Percentiles rank a stretch among this genome's conserved stretches.
phyloP scores from a whole-genome alignment of 2,113 vertebrate species.

The Trichomycterus rosablanca region DNA sequence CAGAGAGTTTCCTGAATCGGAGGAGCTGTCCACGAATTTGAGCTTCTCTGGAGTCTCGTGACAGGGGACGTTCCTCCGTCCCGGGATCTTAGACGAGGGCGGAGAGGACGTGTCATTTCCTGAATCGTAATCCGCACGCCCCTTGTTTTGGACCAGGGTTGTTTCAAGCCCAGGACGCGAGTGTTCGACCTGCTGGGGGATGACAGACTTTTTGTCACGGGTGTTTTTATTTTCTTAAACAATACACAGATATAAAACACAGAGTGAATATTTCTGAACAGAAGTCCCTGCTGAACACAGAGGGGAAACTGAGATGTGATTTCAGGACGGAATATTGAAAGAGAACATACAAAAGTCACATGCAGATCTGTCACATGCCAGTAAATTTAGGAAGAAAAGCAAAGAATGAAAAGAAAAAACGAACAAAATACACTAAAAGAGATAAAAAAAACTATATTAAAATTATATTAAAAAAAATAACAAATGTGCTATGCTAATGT shows the following conservation, averaged over 20 bases:
- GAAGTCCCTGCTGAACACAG: conserved; percentile 63
- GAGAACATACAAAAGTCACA: too few species aligned
- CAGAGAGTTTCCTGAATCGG: conserved; percentile 95
- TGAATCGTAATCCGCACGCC: conserved; percentile 88
- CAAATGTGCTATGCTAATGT: too few species aligned
- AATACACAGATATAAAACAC: conserved; percentile 32
- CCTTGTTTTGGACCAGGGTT: conserved; percentile 67
- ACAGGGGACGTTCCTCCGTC: conserved; percentile 60
- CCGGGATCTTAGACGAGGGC: conserved; percentile 76
- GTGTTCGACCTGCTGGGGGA: conserved; percentile 81
- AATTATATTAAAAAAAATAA: conserved; percentile 47
- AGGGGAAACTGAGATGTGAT: conserved; percentile 47
- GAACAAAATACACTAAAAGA: conserved; percentile 59
- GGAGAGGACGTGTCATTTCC: conserved; percentile 95
- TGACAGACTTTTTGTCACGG: too few species aligned
- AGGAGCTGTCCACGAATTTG: conserved; percentile 75
- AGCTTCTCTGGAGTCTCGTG: conserved; percentile 65
- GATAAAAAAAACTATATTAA: conserved; percentile 50
- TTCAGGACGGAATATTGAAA: too few species aligned
- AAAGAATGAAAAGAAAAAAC: conserved; percentile 30
- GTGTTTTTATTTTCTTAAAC: too few species aligned
- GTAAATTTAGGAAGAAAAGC: conserved; percentile 55
- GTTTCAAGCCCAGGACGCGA: conserved; percentile 73
- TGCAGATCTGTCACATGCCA: conserved; percentile 77
- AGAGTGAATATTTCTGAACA: too few species aligned